Evolutionary conservation across 2,888 invertebrate species (phyloP), one percentile per base, ranked within the genome.

Genomic region (Kryphioiulus occultus): DNA sequence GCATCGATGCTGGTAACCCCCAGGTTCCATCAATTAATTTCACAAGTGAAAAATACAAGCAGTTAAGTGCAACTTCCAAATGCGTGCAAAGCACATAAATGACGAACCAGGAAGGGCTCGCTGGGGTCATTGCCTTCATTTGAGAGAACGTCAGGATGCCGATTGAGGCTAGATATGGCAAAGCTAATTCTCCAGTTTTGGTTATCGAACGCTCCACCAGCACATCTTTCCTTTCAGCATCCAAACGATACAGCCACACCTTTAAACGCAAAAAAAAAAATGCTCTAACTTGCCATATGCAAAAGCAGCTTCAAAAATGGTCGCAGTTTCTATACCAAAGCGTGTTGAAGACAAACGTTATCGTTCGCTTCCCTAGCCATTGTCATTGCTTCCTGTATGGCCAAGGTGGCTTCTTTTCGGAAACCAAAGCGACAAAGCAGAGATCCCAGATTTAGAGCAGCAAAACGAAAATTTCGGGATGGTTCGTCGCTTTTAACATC

Each of bases 311-410:
- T 78, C 30, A 35, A 39, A 47, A 87, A 87, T n/a, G 15, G 22
- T 85, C n/a, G 9, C 22, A 44, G 30, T 15, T 30, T 30, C 26
- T 91, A 89, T 89, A 92, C 95, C 91, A 96, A 95, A 87, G 96
- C 96, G 91, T 96, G 95, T 92, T 97, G 96, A 87, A 97, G 93
- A 91, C 97, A 97, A 87, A 96, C 94, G 90, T 95, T 95, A 92
- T 98, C 98, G 88, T 95, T 96, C 88, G 95, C 95, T 92, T 97
- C 96, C 92, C 98, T 97, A 4, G 97, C 96, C 91, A 96, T 94
- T 92, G 95, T 95, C 87, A 98, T 95, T 15, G 97, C 96, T 93
- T 98, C 98, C 90, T 95, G 95, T n/a, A 98, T 93, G 22, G 96
- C 95, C 88, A 95, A 94, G 91, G 96, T 92, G 0, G 97, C 96